Evolutionary conservation across 2,113 vertebrate genomes (phyloP).

Genomic region (Muntiacus muntjak): DNA sequence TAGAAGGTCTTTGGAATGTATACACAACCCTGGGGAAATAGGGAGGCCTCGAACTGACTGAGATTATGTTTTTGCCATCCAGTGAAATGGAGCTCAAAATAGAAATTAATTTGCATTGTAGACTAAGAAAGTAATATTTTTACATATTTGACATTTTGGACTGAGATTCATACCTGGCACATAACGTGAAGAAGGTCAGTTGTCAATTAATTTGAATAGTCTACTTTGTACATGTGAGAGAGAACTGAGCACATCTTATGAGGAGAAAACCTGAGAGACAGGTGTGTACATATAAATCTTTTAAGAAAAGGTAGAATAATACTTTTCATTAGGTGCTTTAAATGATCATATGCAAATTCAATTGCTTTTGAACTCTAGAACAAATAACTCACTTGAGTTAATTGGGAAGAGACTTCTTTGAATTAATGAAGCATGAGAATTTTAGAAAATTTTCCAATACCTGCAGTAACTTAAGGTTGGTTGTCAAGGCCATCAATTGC

Average conservation of each 20-base stretch:
- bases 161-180: background rate
- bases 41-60: background rate
- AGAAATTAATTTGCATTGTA: conserved; percentile 18
- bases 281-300: background rate
- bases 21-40: background rate
- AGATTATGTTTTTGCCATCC: background rate
- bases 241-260: background rate
- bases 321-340: conserved; percentile 34
- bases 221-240: background rate
- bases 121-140: conserved; percentile 16
- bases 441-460: conserved; percentile 50
- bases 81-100: conserved; percentile 34
- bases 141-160: background rate
- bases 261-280: background rate
- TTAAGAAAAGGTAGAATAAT: background rate
- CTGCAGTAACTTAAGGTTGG: background rate
- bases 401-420: conserved; percentile 24
- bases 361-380: conserved; percentile 26
- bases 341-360: conserved; percentile 44
- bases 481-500: conserved; percentile 35
- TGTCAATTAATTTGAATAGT: conserved; percentile 27
- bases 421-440: conserved; percentile 48
- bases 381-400: conserved; percentile 41
- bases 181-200: background rate
- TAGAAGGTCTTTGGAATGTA: background rate